Evolutionary conservation across 2,797 vertebrate genomes (phyloP), one percentile per base, ranked within the genome.

Genomic region (Enteromius radiatus): DNA sequence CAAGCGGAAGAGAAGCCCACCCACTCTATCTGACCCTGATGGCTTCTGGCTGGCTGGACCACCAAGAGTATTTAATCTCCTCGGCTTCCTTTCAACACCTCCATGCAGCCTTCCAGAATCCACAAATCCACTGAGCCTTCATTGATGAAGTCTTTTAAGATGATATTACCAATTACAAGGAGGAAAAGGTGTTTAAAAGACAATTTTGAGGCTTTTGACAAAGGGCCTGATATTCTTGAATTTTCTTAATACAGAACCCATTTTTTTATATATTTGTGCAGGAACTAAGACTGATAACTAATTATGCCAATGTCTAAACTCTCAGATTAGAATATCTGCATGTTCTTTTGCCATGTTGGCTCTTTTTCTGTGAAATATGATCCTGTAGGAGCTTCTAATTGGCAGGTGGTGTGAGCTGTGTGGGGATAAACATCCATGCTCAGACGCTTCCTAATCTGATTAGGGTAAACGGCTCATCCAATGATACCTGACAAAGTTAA

Each of bases 391-490:
- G 49, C 28, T 26, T 79, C 41, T 76, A 69, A 85, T 31, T 85
- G 82, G 77, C 83, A 81, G 80, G 73, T 77, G 81, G 85, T 81
- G 7, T 68, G 81, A 84, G 26, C 33, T 6, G 84, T 52, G 81
- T 86, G 71, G 68, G 77, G 81, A 65, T 54, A 84, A 88, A 81
- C 86, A 86, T 90, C 84, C 87, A 73, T 90, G 86, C 87, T 89
- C 76, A 87, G 87, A 91, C 85, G 82, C 82, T 63, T 81, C 65
- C 76, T 92, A 90, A 94, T 93, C 92, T 92, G 85, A 92, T 94
- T 93, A 90, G 84, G 56, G 61, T 90, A 92, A 94, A 88, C 63
- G 45, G 89, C 89, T 93, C 74, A 76, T 89, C 87, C 88, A 89
- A n/a, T 89, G 90, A 93, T 92, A 93, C 89, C 91, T 87, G 84